These are phyloP conservation scores for Ooceraea biroi DNA, from an alignment of 1,140 invertebrate genomes.

Conservation along the genomic window DNA sequence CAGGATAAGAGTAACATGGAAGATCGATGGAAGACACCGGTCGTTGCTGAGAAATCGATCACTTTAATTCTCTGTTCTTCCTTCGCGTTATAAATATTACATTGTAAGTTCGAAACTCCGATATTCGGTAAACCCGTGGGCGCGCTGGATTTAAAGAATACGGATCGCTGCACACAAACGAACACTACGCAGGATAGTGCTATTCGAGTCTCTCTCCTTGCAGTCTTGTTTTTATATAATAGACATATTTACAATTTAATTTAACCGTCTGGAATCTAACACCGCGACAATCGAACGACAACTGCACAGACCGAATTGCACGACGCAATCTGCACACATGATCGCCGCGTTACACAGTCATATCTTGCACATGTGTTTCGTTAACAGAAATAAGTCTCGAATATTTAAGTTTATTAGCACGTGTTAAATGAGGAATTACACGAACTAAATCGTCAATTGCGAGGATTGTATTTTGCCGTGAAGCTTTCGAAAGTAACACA, in stretches of 20 bases:
- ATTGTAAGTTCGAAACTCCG: constrained; percentile 15
- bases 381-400: constrained; percentile 8
- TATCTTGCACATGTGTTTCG: constrained; percentile 28
- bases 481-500: background rate
- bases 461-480: background rate
- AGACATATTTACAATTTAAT: constrained; percentile 43
- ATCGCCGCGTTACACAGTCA: background rate
- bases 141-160: constrained; percentile 8
- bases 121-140: background rate
- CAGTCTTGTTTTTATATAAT: background rate
- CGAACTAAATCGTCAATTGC: constrained; percentile 1
- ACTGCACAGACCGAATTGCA: background rate
- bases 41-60: background rate
- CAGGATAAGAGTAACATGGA: background rate
- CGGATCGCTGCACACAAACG: background rate
- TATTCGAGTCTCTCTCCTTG: background rate
- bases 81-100: constrained; percentile 50
- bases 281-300: background rate
- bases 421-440: constrained; percentile 9
- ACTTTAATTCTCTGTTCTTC: constrained; percentile 31
- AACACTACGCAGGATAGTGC: constrained; percentile 8
- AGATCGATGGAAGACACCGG: background rate
- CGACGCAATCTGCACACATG: background rate
- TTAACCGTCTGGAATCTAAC: constrained; percentile 15
- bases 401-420: background rate